Base-by-base conservation (phyloP, 2,797 vertebrate genomes). In the Decapterus maruadsi region DNA sequence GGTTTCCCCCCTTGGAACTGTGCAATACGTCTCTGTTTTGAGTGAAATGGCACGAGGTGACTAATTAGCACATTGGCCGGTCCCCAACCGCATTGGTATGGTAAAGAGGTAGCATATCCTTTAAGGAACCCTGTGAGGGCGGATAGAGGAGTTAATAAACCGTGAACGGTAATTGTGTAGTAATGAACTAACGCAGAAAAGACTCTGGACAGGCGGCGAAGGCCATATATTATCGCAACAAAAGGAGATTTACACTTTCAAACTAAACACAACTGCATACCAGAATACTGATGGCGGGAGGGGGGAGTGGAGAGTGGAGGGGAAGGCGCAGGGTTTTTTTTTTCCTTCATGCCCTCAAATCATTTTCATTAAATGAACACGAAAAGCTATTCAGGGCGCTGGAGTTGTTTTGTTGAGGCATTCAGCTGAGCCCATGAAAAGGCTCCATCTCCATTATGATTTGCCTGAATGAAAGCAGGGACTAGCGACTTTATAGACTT, bases 161-260 rank as follows among this genome's bases (percentile, higher is more conserved):
- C 97, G 96, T 99, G 97, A 98, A 97, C 96, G 94, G 97, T 98
- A 99, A 99, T 98, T 98, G 98, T 98, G 97, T 97, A 98, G 96
- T 98, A 99, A 99, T 99, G 98, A 98, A 99, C 97, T 99, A 97
- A 97, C 96, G 95, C 94, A 97, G 93, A 98, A 98, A 98, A 97
- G 97, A 96, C 96, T 96, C 95, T 94, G 96, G 96, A 97, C 97
- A 97, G 96, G 96, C 96, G 96, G 96, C 95, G 95, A 97, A 97
- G 96, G 97, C 96, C 96, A 97, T 98, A 98, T 97, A 98, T 98
- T 99, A 98, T 93, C 88, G 90, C 94, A 89, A 99, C 97, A 98
- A 98, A 97, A 92, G 96, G 97, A 97, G 96, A 97, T 97, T 97
- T 98, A 98, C 97, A 98, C 96, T 97, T 97, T 97, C 95, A 97